These are phyloP conservation scores for Halictus rubicundus DNA, from an alignment of 1,140 invertebrate species.

Conservation along the genomic window DNA sequence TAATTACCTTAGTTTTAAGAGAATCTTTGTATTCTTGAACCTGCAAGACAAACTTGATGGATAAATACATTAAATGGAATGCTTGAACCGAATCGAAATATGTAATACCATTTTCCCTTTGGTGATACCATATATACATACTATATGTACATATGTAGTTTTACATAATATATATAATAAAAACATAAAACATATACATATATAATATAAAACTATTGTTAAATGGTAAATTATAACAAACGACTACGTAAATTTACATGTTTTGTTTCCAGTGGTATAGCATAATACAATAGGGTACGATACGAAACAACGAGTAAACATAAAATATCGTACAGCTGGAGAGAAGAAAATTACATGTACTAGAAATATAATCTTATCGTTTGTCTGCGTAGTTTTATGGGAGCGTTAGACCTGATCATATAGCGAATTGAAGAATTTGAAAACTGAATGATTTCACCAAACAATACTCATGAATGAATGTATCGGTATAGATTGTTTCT, in stretches of 20 bases:
- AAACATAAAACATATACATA: neutral
- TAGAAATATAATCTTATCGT: neutral
- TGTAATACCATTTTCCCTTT: neutral
- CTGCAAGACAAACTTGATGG: slow-evolving; percentile 80
- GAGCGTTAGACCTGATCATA: neutral
- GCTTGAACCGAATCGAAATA: neutral
- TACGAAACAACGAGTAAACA: neutral
- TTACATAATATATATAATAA: neutral
- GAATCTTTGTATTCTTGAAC: slow-evolving; percentile 92
- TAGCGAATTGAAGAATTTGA: neutral
- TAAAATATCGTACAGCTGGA: neutral
- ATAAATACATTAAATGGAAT: slow-evolving; percentile 49
- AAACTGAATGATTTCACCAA: neutral
- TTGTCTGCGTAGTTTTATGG: neutral
- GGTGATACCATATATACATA: neutral
- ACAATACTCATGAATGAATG: neutral
- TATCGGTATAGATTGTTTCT: neutral
- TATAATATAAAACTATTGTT: neutral
- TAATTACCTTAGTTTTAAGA: slow-evolving; percentile 85
- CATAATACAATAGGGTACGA: neutral
- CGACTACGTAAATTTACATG: neutral
- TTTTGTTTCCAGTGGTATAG: neutral
- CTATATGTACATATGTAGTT: neutral
- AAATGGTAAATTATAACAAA: neutral
- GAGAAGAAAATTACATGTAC: neutral